These are phyloP conservation scores for Parnassius glacialis DNA, from an alignment of 2,888 invertebrate genomes.

Conservation along the genomic window DNA sequence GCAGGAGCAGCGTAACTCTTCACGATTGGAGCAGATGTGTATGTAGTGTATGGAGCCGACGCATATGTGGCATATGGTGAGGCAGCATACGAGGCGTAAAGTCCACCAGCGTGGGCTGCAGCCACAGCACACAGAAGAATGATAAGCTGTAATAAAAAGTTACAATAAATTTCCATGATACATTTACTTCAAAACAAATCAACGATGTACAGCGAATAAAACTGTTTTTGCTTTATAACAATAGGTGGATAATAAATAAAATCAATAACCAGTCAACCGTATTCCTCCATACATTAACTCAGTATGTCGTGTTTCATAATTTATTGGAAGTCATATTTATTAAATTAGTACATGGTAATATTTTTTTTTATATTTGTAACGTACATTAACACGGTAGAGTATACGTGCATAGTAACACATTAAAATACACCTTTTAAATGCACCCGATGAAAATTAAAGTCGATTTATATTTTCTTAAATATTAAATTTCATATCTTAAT, in stretches of 20 bases:
- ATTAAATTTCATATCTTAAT: too few relatives aligned
- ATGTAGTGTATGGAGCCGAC: slow-evolving; percentile 40
- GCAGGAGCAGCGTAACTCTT: slow-evolving; percentile 49
- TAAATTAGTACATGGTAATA: too few relatives aligned
- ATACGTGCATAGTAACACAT: too few relatives aligned
- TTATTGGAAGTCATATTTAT: background rate
- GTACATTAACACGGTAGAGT: too few relatives aligned
- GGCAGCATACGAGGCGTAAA: slow-evolving; percentile 69
- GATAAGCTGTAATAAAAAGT: slow-evolving; percentile 66
- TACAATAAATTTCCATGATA: background rate
- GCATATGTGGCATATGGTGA: slow-evolving; percentile 38
- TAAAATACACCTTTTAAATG: too few relatives aligned
- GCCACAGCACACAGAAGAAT: slow-evolving; percentile 82
- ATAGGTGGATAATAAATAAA: slow-evolving; percentile 22
- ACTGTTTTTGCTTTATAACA: slow-evolving; percentile 23
- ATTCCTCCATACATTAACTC: background rate
- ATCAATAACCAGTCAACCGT: slow-evolving; percentile 1
- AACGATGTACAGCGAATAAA: background rate
- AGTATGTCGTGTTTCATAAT: slow-evolving; percentile 1
- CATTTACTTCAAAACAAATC: background rate
- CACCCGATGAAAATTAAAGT: too few relatives aligned
- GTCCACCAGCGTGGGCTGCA: slow-evolving; percentile 79
- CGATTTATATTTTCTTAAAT: too few relatives aligned
- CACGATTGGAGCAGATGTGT: slow-evolving; percentile 61
- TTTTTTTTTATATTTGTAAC: too few relatives aligned